A percentile compares a stretch with the other conserved stretches of the same genome.
Conservation (phyloP, 1,140 invertebrate species). For the Scaptomyza montana region DNA sequence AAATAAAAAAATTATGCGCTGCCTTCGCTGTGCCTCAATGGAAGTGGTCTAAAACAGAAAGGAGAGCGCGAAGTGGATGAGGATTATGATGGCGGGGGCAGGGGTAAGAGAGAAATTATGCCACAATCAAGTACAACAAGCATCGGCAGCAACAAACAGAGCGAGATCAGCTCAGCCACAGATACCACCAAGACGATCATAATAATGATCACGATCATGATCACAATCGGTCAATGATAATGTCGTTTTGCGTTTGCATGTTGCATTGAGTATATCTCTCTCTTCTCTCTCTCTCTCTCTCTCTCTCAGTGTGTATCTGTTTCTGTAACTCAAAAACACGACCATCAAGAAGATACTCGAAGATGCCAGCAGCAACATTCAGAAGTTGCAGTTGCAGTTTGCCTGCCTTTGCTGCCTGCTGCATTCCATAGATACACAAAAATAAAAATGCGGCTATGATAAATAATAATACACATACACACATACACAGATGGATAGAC, state of each 20-base stretch:
- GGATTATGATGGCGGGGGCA: not conserved
- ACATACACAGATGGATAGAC: not conserved
- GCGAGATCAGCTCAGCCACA: slow-evolving; percentile 37
- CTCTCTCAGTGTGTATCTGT: slow-evolving; percentile 10
- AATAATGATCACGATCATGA: slow-evolving; percentile 32
- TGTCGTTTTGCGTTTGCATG: slow-evolving; percentile 66
- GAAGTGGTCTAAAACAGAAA: not conserved
- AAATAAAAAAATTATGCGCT: slow-evolving; percentile 80
- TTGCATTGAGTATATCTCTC: slow-evolving; percentile 20
- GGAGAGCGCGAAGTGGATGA: slow-evolving; percentile 9
- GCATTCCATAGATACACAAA: slow-evolving; percentile 83
- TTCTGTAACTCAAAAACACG: slow-evolving; percentile 26
- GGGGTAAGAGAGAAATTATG: slow-evolving; percentile 67
- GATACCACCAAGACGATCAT: slow-evolving; percentile 28
- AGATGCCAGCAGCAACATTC: slow-evolving; percentile 1
- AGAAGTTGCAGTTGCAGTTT: slow-evolving; percentile 38
- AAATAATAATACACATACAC: slow-evolving; percentile 65
- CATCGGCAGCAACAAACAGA: slow-evolving; percentile 53
- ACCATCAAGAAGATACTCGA: slow-evolving; percentile 55
- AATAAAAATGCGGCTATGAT: slow-evolving; percentile 80
- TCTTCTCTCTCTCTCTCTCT: not conserved
- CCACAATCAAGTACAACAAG: slow-evolving; percentile 74
- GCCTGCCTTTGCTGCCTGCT: slow-evolving; percentile 32
- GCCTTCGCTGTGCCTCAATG: slow-evolving; percentile 18
- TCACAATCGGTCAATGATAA: slow-evolving; percentile 63